These are phyloP conservation scores for Holacanthus passer DNA, from an alignment of 2,113 vertebrate species.

Conservation along the genomic window DNA sequence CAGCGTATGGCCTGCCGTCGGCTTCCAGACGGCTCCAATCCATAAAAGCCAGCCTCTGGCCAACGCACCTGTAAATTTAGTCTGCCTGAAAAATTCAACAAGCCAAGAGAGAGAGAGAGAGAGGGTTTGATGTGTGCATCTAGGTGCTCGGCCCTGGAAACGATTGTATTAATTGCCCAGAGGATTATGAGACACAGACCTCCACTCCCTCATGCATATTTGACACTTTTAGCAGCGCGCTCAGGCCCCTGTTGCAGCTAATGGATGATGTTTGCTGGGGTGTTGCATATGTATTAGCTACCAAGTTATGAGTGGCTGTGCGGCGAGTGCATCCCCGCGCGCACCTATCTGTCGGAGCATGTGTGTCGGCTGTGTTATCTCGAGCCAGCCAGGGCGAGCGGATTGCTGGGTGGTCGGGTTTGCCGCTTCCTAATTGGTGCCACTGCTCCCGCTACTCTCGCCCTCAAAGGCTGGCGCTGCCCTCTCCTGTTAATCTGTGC, in stretches of 20 bases:
- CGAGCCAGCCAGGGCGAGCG: conserved; percentile 28
- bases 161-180: conserved; percentile 69
- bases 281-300: conserved; percentile 70
- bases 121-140: conserved; percentile 56
- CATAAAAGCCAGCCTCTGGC: conserved; percentile 60
- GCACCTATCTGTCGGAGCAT: conserved; percentile 30
- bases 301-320: conserved; percentile 51
- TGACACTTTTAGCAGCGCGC: conserved; percentile 53
- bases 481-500: conserved; percentile 58
- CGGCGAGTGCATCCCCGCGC: background rate
- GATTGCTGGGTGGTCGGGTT: conserved; percentile 33
- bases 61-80: conserved; percentile 59
- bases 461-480: conserved; percentile 47
- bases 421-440: conserved; percentile 55
- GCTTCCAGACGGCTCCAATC: conserved; percentile 54
- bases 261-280: conserved; percentile 55
- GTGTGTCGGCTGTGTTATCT: conserved; percentile 51
- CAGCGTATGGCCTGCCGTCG: conserved; percentile 34
- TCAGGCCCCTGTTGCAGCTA: conserved; percentile 52
- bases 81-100: conserved; percentile 62
- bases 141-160: conserved; percentile 58
- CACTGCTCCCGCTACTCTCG: conserved; percentile 34
- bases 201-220: conserved; percentile 76
- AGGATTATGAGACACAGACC: conserved; percentile 65
- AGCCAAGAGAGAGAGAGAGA: conserved; percentile 34